These are phyloP conservation scores for Catharus ustulatus DNA, from an alignment of 2,797 vertebrate species.

Conservation along the genomic window DNA sequence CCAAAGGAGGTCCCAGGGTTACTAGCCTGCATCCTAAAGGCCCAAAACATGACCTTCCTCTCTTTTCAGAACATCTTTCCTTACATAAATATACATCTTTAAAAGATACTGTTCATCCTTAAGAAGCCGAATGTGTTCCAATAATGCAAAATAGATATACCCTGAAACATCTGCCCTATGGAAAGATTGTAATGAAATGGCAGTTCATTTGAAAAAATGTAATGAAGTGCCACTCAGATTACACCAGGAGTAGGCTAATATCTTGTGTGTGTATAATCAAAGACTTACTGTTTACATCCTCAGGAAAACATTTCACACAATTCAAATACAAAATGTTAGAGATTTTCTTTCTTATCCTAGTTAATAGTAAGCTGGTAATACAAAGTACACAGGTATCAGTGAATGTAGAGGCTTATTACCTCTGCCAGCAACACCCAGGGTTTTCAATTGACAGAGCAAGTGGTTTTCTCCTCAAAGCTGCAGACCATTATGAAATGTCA, in stretches of 20 bases:
- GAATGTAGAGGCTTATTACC: neutral
- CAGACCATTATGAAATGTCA: slow-evolving; percentile 5
- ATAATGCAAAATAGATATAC: neutral
- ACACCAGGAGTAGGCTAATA: neutral
- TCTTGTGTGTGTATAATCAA: neutral
- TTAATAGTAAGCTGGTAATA: neutral
- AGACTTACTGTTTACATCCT: neutral
- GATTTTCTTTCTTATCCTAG: neutral
- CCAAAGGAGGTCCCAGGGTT: neutral
- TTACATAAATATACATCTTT: neutral
- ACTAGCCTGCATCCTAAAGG: neutral
- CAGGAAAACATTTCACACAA: neutral
- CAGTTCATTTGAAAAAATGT: neutral
- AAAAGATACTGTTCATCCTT: neutral
- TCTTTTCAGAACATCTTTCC: neutral
- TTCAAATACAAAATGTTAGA: neutral
- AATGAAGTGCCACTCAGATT: neutral
- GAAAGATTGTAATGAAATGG: neutral
- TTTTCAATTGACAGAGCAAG: neutral
- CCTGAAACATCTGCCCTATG: neutral
- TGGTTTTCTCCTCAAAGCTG: slow-evolving; percentile 3
- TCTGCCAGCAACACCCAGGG: neutral
- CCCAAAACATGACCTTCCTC: neutral
- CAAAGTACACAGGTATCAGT: neutral
- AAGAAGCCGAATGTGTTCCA: neutral